These are phyloP conservation scores for Hofmannophila pseudospretella DNA, from an alignment of 2,888 invertebrate genomes.

Conservation along the genomic window DNA sequence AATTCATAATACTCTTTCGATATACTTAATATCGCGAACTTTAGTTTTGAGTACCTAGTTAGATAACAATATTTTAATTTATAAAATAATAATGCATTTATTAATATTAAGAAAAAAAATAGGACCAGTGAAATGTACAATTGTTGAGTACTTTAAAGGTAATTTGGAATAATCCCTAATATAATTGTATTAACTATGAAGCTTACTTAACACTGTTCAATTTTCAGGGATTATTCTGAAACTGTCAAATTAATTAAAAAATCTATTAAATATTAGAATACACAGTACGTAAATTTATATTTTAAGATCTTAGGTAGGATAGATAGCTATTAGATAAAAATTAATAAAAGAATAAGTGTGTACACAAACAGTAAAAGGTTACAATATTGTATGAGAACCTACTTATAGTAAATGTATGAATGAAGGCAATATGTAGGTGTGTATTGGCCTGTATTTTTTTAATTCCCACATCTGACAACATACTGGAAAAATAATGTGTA, in stretches of 20 bases:
- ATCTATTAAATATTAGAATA: slow-evolving; percentile 2
- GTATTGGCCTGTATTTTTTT: no score
- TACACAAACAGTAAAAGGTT: neutral
- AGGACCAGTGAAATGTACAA: slow-evolving; percentile 50
- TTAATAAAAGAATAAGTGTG: neutral
- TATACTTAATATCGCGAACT: neutral
- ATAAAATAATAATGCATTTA: slow-evolving; percentile 47
- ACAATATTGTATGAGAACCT: no score
- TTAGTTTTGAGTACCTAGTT: slow-evolving; percentile 5
- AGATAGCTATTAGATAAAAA: neutral
- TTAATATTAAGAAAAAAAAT: slow-evolving; percentile 31
- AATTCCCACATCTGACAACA: no score
- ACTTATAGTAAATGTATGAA: no score
- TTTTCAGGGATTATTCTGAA: slow-evolving; percentile 71
- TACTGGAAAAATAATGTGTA: no score
- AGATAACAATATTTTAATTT: neutral
- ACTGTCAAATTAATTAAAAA: slow-evolving; percentile 16
- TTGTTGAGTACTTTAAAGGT: slow-evolving; percentile 37
- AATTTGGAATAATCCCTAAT: slow-evolving; percentile 69
- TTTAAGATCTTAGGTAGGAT: no score
- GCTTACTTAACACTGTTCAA: no score
- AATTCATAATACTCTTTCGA: neutral
- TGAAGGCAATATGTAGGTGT: no score
- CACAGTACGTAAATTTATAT: no score
- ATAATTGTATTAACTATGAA: no score